Percentiles rank a stretch among this genome's conserved stretches.
phyloP scores from a whole-genome alignment of 2,888 invertebrate genomes.

The Rotaria macrura region DNA sequence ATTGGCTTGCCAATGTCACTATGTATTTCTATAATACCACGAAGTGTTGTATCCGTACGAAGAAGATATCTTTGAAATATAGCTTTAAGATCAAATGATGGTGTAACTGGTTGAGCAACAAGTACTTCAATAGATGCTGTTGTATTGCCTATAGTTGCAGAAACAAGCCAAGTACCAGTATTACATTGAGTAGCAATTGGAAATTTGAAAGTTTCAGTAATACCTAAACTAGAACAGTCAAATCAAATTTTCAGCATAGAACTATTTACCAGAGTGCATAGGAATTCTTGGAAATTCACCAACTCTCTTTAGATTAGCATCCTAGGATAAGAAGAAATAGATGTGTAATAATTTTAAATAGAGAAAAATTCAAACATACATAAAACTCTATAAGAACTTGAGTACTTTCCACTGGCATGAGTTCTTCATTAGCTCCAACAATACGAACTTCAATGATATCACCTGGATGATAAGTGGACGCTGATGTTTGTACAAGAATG shows the following conservation, averaged over 20 bases:
- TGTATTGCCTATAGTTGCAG: not conserved
- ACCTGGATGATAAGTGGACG: not conserved
- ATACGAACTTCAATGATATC: not conserved
- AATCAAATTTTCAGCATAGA: too few species aligned
- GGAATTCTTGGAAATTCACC: not conserved
- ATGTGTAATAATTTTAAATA: too few species aligned
- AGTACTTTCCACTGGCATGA: not conserved
- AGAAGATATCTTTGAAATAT: not conserved
- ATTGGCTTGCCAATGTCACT: not conserved
- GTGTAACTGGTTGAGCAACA: not conserved
- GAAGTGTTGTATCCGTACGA: not conserved
- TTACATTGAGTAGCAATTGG: not conserved
- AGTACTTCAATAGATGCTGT: not conserved
- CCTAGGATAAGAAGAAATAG: not conserved
- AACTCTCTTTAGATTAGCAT: not conserved
- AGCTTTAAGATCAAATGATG: slow-evolving; percentile 1
- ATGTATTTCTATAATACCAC: not conserved
- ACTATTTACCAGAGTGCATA: not conserved
- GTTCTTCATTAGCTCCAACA: not conserved
- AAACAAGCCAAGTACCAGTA: not conserved
- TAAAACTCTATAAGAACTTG: not conserved
- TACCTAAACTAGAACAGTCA: too few species aligned
- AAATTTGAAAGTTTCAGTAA: not conserved
- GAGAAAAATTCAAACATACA: not conserved
- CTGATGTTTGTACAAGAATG: not conserved